phyloP scores from a whole-genome alignment of 1,140 invertebrate species.

The Zaprionus vittiger region DNA sequence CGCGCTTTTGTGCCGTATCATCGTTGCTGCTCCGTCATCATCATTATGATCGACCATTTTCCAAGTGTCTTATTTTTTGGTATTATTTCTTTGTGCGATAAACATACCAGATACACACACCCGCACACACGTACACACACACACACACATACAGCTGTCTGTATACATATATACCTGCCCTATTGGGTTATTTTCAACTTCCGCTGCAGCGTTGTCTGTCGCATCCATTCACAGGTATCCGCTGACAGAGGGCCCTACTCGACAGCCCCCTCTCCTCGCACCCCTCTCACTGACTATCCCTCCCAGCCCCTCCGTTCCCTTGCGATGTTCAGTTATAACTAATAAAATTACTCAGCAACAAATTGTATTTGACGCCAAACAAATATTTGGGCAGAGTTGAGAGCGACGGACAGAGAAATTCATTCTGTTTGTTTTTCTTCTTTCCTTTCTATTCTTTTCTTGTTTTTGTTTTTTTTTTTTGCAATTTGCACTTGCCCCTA shows the following conservation, averaged over 20 bases:
- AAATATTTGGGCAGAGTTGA: constrained; percentile 30
- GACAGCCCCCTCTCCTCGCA: neutral
- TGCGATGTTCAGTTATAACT: constrained; percentile 46
- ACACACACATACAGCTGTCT: neutral
- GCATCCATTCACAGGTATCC: constrained; percentile 32
- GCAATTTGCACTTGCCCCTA: neutral
- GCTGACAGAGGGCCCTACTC: neutral
- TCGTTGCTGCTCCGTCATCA: constrained; percentile 59
- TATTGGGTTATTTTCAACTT: constrained; percentile 65
- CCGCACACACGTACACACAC: constrained; percentile 16
- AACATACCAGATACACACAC: constrained; percentile 2
- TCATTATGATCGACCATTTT: constrained; percentile 64
- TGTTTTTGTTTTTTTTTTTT: constrained; percentile 4
- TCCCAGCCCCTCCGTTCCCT: neutral
- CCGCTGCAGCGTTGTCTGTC: constrained; percentile 36
- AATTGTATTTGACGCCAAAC: constrained; percentile 42
- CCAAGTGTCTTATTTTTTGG: constrained; percentile 62
- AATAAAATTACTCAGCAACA: constrained; percentile 65
- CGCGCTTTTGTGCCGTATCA: constrained; percentile 77
- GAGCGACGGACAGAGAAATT: neutral
- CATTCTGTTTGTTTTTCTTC: constrained; percentile 15
- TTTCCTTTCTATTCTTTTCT: neutral
- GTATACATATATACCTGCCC: constrained; percentile 21
- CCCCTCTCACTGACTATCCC: neutral
- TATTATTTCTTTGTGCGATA: constrained; percentile 66